Evolutionary conservation across 2,113 vertebrate species (phyloP).

Genomic region (Ophiodon elongatus): DNA sequence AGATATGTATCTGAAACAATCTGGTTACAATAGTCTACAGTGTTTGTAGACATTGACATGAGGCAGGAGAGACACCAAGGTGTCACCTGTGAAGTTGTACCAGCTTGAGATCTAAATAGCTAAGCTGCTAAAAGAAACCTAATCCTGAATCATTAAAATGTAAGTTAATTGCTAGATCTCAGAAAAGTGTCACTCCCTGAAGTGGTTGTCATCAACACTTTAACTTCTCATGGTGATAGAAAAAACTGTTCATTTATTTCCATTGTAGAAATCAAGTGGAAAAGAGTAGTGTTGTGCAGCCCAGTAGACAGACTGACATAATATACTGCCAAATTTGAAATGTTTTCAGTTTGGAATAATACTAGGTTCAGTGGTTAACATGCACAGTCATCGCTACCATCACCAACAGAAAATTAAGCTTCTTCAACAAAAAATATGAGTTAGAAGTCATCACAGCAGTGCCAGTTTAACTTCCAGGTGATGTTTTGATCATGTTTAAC

Average conservation of each 20-base stretch:
- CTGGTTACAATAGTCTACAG: neutral
- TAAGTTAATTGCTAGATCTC: slow-evolving; percentile 34
- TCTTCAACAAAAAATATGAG: neutral
- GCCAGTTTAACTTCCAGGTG: slow-evolving; percentile 17
- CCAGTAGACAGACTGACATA: neutral
- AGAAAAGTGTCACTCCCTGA: slow-evolving; percentile 19
- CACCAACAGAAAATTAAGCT: slow-evolving; percentile 1
- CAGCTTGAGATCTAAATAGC: slow-evolving; percentile 27
- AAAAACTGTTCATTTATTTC: slow-evolving; percentile 7
- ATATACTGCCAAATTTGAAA: neutral
- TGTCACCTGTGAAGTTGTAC: slow-evolving; percentile 43
- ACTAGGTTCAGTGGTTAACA: neutral
- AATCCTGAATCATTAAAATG: slow-evolving; percentile 5
- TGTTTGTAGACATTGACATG: neutral
- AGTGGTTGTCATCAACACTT: slow-evolving; percentile 28
- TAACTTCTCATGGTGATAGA: slow-evolving; percentile 5
- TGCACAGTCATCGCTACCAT: neutral
- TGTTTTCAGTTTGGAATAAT: neutral
- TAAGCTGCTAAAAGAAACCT: slow-evolving; percentile 28
- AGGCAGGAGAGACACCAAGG: slow-evolving; percentile 21
- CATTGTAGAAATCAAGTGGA: neutral
- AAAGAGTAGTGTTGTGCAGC: neutral
- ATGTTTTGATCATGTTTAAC: slow-evolving; percentile 8
- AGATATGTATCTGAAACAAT: neutral
- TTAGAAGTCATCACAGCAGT: neutral